Percentiles rank a stretch among this genome's conserved stretches.
Conservation (phyloP, 2,888 invertebrate genomes). For the Archips crataeganus region DNA sequence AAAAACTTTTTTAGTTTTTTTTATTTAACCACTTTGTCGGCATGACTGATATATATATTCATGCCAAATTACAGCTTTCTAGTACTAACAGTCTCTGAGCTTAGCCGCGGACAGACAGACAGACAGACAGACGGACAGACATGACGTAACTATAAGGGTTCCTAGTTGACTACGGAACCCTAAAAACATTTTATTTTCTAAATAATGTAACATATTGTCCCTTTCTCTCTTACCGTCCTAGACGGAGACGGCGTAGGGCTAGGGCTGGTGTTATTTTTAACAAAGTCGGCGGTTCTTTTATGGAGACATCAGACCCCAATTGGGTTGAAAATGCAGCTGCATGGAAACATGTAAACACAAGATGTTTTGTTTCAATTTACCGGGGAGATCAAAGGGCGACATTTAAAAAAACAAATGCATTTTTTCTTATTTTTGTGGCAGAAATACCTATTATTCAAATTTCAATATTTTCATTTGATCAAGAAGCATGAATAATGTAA, state of each 20-base stretch:
- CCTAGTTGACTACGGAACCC: too few species aligned
- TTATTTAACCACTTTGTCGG: too few species aligned
- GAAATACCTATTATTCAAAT: background rate
- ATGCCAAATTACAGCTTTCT: too few species aligned
- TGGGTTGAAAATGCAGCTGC: conserved; percentile 14
- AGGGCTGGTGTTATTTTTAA: conserved; percentile 34
- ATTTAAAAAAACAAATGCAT: background rate
- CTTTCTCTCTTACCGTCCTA: conserved; percentile 21
- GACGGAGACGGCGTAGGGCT: conserved; percentile 31
- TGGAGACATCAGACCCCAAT: conserved; percentile 22
- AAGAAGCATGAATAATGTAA: too few species aligned
- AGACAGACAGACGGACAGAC: too few species aligned
- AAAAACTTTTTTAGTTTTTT: too few species aligned
- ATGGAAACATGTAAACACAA: conserved; percentile 18
- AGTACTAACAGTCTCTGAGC: too few species aligned
- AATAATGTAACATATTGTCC: conserved; percentile 7
- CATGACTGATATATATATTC: too few species aligned
- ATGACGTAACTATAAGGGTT: too few species aligned
- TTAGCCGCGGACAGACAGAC: too few species aligned
- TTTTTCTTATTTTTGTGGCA: background rate
- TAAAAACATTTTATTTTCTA: too few species aligned
- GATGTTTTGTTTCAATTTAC: conserved; percentile 25
- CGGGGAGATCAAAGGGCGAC: background rate
- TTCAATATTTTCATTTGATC: background rate
- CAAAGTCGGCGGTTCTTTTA: conserved; percentile 24